Percentiles rank a stretch among this genome's conserved stretches.
Conservation (phyloP, 1,140 invertebrate species). For the Laupala kohalensis region DNA sequence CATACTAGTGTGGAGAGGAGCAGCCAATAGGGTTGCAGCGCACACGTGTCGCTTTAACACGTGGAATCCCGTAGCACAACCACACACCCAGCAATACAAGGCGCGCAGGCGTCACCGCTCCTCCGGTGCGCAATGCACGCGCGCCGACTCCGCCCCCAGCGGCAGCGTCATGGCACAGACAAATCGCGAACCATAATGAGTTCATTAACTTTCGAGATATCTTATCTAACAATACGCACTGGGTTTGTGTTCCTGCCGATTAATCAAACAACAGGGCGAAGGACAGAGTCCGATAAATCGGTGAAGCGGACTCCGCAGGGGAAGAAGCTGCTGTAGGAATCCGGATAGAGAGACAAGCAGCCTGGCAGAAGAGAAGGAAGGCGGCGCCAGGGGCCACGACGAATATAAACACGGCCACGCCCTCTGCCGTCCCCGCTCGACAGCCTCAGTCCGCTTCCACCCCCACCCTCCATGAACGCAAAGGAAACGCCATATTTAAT, state of each 20-base stretch:
- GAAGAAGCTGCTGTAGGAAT: neutral
- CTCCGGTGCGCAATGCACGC: too few species aligned
- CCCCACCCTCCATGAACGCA: neutral
- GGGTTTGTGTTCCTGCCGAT: neutral
- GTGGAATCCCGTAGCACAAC: too few species aligned
- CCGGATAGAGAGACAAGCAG: too few species aligned
- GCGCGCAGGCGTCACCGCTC: neutral
- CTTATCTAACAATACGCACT: neutral
- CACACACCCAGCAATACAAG: too few species aligned
- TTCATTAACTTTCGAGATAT: neutral
- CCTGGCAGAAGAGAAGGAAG: neutral
- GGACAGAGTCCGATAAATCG: neutral
- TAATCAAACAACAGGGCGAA: neutral
- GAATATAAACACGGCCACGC: neutral
- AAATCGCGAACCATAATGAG: neutral
- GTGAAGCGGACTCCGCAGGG: too few species aligned
- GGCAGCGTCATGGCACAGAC: neutral
- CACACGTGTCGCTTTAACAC: too few species aligned
- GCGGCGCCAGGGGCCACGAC: neutral
- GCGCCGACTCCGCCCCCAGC: neutral
- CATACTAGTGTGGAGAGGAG: too few species aligned
- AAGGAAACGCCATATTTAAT: neutral
- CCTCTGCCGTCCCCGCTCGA: neutral
- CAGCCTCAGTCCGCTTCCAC: neutral
- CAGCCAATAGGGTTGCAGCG: too few species aligned